Evolutionary conservation across 2,888 invertebrate species (phyloP), one percentile per base, ranked within the genome.

Genomic region (Dryadula phaetusa): DNA sequence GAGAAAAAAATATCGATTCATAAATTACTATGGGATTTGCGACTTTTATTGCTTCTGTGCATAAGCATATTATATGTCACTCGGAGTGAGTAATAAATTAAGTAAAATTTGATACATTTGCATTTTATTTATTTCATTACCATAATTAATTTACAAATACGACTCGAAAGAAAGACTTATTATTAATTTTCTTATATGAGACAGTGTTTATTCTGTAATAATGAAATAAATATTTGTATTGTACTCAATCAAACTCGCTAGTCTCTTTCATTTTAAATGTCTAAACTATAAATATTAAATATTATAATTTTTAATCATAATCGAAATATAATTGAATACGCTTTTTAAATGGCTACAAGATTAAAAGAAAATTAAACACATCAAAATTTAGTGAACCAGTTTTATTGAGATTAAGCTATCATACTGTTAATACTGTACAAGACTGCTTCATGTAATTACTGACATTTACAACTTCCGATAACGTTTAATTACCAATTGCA

Each of bases 381-480:
- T 34, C 34, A 56, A 37, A 56, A 22, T 46, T 64, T 47, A 16
- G 56, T 47, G 14, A 47, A 47, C 56, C 46, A 46, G 46, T 54
- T 62, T 28, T 14, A 62, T 67, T 64, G 37, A 64, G 60, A 47
- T 40, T 54, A 32, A 64, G 22, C 67, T 67, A 67, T 64, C 64
- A 66, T 62, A 70, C 62, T 62, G 53, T 56, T 54, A 49, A 52
- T 28, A 49, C 63, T 18, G 58, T 66, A 70, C 72, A 76, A 81
- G 76, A 78, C 79, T 76, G 76, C 72, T 69, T 76, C 73, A 80
- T 79, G 79, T 85, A 86, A 88, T 86, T 87, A 83, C 83, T 80
- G 52, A 61, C 75, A 77, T 75, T 80, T 82, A 79, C 81, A 82
- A 76, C 75, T 70, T 69, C 70, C 79, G 86, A 88, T 87, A 86